These are phyloP conservation scores for Tokudaia muenninki DNA, from an alignment of 2,797 vertebrate species.

Conservation along the genomic window DNA sequence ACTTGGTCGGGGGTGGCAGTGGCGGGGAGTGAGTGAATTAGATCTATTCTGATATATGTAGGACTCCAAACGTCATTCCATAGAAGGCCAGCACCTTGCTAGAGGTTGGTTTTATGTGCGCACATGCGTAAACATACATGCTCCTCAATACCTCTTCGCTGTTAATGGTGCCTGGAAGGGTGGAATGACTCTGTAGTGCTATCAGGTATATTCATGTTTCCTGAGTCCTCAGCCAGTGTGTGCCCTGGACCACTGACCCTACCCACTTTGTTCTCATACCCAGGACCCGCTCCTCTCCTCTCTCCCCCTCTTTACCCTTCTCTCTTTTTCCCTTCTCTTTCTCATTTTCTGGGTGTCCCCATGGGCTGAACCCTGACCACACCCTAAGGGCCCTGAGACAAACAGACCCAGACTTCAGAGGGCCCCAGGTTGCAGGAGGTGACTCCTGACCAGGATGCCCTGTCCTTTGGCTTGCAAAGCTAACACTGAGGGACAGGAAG, in stretches of 20 bases:
- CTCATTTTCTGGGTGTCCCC: background rate
- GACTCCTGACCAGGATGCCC: background rate
- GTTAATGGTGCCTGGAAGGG: background rate
- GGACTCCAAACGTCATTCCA: background rate
- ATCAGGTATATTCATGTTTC: background rate
- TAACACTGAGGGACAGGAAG: background rate
- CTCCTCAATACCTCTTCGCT: background rate
- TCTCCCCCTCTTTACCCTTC: too few species aligned
- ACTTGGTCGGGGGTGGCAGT: too few species aligned
- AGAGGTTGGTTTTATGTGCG: background rate
- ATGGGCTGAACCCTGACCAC: background rate
- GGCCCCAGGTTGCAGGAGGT: background rate
- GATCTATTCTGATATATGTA: too few species aligned
- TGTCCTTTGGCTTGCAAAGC: background rate
- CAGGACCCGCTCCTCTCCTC: rapidly evolving
- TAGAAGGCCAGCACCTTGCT: background rate
- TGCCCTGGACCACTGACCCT: background rate
- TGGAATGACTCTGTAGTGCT: background rate
- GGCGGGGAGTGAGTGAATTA: rapidly evolving
- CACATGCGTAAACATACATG: background rate
- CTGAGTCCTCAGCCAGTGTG: background rate
- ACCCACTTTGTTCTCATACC: background rate
- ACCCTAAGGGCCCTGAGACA: background rate
- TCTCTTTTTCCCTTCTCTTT: too few species aligned
- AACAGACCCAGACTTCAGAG: too few species aligned